Conservation (phyloP, 2,888 invertebrate species). For the Andrena fulva region DNA sequence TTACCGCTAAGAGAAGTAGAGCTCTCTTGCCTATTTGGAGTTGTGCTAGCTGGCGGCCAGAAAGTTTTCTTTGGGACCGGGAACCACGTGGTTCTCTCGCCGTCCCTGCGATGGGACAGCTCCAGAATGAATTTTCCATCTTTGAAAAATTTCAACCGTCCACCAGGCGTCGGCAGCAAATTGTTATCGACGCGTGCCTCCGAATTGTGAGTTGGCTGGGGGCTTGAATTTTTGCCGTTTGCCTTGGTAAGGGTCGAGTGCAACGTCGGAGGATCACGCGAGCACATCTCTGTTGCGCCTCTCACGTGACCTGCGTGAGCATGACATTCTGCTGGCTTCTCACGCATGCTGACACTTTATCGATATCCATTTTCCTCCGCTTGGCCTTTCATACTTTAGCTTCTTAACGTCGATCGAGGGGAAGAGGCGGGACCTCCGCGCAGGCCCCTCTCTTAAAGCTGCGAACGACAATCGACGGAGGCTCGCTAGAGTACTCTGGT, state of each 20-base stretch:
- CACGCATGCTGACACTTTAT: conserved; percentile 83
- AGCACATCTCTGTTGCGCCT: conserved; percentile 84
- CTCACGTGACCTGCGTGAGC: conserved; percentile 84
- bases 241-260: conserved; percentile 82
- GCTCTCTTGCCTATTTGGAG: conserved; percentile 90
- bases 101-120: conserved; percentile 91
- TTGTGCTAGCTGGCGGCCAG: conserved; percentile 92
- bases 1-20: conserved; percentile 93
- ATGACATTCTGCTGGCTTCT: conserved; percentile 84
- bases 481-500: conserved; percentile 35
- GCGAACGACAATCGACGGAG: conserved; percentile 4
- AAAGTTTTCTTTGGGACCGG: conserved; percentile 95
- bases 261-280: conserved; percentile 83
- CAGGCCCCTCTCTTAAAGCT: conserved; percentile 47
- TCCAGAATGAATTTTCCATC: conserved; percentile 97
- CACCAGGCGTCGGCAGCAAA: conserved; percentile 87
- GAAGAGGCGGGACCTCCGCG: conserved; percentile 37
- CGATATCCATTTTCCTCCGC: conserved; percentile 80
- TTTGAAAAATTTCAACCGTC: conserved; percentile 93
- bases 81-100: conserved; percentile 94
- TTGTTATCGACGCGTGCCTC: conserved; percentile 80
- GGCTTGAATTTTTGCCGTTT: conserved; percentile 82
- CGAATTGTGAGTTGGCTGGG: conserved; percentile 80
- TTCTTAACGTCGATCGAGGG: conserved; percentile 49
- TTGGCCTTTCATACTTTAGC: conserved; percentile 85